Evolutionary conservation across 2,113 vertebrate species (phyloP).

Genomic region (Aptenodytes patagonicus): DNA sequence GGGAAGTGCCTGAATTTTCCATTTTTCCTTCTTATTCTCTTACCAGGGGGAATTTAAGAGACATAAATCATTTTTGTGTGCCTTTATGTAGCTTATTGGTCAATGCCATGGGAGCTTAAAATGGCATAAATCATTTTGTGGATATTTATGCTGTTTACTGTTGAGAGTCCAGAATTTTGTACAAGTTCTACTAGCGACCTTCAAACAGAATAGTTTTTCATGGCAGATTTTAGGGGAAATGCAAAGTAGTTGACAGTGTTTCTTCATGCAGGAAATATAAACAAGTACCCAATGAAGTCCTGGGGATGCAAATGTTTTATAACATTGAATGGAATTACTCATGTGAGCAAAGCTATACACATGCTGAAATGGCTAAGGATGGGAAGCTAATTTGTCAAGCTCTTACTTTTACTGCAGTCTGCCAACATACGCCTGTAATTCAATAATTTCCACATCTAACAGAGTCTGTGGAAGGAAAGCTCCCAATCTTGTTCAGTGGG

Average conservation of each 20-base stretch:
- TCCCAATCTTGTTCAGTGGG: background rate
- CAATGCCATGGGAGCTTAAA: background rate
- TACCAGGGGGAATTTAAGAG: background rate
- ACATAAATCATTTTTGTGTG: background rate
- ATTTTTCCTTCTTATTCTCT: background rate
- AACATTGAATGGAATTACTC: background rate
- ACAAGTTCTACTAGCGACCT: background rate
- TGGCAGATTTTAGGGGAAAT: background rate
- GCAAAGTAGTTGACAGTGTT: background rate
- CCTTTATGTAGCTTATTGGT: background rate
- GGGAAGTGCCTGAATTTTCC: background rate
- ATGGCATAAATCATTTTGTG: conserved; percentile 1
- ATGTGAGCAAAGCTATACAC: background rate
- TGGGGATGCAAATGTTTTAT: background rate
- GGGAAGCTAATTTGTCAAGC: background rate
- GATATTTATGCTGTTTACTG: background rate
- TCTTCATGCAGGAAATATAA: background rate
- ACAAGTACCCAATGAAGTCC: background rate
- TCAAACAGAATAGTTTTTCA: background rate
- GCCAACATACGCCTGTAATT: background rate
- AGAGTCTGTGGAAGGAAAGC: background rate
- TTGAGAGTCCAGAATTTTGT: background rate
- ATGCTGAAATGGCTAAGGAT: background rate
- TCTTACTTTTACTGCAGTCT: background rate
- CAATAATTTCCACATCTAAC: background rate